Evolutionary conservation across 2,797 vertebrate genomes (phyloP), one percentile per base, ranked within the genome.

Genomic region (Crax fasciolata): DNA sequence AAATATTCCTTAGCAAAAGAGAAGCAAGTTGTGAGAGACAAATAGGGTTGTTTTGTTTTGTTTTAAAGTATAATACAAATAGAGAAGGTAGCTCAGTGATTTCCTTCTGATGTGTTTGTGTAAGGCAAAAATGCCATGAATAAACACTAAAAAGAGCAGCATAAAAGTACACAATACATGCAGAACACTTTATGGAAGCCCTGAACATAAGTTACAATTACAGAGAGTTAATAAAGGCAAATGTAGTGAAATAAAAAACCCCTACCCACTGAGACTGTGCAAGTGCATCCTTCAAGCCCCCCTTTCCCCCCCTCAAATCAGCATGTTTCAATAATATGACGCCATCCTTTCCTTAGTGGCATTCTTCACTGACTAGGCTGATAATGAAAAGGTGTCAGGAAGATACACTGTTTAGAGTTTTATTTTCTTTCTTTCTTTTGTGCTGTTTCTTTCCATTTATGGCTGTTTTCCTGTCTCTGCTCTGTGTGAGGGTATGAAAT

Each of bases 61-160:
- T 67, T 96, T 94, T 87, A 95, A 90, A 83, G 24, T 90, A 66
- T 74, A 78, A 93, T 52, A 90, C 87, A 92, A 90, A 95, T 92
- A 71, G 83, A 59, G 59, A n/a, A 94, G 30, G 70, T 58, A 92
- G 57, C 44, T 84, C 87, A 19, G 61, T 84, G 66, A 17, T 78
- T 95, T 93, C 75, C 85, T 90, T 94, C 76, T 67, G 81, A 92
- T 89, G 32, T 84, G 28, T 15, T 57, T 73, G 32, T 27, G 3
- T 35, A 6, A 38, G 95, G 73, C 73, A 81, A 83, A 93, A 73
- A 83, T 23, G 19, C 30, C 15, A 84, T 77, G 86, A 91, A 71
- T 71, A 88, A 90, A 68, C 85, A 48, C 32, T 49, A 88, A 62
- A 82, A 39, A 38, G 61, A 83, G 55, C 4, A n/a, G 5, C 71